Conservation (phyloP, 2,113 vertebrate genomes). For the Centropus bengalensis region DNA sequence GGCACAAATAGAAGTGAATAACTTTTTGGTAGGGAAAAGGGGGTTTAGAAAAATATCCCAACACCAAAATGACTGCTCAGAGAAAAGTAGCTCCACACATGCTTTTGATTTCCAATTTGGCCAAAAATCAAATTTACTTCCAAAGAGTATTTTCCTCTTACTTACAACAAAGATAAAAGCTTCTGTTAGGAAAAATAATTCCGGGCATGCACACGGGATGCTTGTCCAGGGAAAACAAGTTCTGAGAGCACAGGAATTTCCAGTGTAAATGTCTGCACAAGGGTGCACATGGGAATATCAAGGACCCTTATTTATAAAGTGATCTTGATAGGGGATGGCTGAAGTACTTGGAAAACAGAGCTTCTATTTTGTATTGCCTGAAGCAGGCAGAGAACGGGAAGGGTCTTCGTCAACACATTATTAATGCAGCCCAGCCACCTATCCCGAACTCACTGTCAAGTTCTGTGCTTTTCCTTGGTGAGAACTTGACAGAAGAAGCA, state of each 20-base stretch:
- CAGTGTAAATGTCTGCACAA: background rate
- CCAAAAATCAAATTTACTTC: conserved; percentile 8
- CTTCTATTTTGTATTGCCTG: background rate
- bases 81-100: background rate
- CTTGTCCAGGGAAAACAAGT: background rate
- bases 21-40: background rate
- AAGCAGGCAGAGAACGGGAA: background rate
- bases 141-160: background rate
- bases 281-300: background rate
- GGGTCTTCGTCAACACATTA: background rate
- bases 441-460: background rate
- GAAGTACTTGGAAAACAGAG: background rate
- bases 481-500: background rate
- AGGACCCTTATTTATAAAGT: background rate
- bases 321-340: background rate
- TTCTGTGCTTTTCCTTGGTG: background rate
- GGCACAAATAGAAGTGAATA: conserved; percentile 21
- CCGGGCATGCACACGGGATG: background rate
- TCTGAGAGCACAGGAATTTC: background rate
- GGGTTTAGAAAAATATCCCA: background rate
- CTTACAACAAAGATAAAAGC: background rate
- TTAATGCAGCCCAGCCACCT: background rate
- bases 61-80: background rate
- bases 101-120: background rate
- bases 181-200: background rate